Evolutionary conservation across 2,888 invertebrate genomes (phyloP), one percentile per base, ranked within the genome.

Genomic region (Mesorhabditis sp.): DNA sequence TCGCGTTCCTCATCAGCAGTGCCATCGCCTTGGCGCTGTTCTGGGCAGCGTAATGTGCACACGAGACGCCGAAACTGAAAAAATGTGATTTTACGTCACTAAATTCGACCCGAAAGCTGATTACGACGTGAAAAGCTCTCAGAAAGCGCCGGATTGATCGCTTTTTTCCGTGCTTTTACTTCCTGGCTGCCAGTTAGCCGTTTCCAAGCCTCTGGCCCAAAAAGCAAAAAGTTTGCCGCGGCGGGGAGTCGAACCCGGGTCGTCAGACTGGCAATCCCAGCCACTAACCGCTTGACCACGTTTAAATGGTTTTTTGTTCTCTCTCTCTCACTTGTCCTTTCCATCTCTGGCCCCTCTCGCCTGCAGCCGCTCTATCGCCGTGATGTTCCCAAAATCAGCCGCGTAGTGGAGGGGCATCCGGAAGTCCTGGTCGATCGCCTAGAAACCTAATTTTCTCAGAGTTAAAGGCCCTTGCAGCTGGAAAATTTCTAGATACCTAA

Each of bases 31-130:
- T 72, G 41, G 66, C 73, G 10, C 79, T 79, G 15, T 73, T 72
- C 69, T 84, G 83, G 0, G 84, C 83, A 1, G 84, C 84, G 70
- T 84, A 84, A 70, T 84, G 84, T 4, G 84, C 81, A 0, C 83
- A 80, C 2, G 81, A 82, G 44, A 80, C 84, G 15, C 77, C 73
- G 61, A 70, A 70, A 41, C 75, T 70, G 68, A 2, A 50, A n/a
- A 50, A 50, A 50, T 2, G 58, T 2, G 2, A 50, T 0, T 50
- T 50, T 50, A 13, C n/a, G 58, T 2, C n/a, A 13, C 2, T 2
- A 50, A 50, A 50, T 50, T n/a, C n/a, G 28, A 28, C 28, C 28
- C 28, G 28, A 28, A 28, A 28, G 2, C 28, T 28, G 28, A 28
- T 28, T 28, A 28, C 28, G 28, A 28, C 28, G 1, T 28, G 28